Evolutionary conservation across 2,113 vertebrate species (phyloP), one percentile per base, ranked within the genome.

Genomic region (Myodes glareolus): DNA sequence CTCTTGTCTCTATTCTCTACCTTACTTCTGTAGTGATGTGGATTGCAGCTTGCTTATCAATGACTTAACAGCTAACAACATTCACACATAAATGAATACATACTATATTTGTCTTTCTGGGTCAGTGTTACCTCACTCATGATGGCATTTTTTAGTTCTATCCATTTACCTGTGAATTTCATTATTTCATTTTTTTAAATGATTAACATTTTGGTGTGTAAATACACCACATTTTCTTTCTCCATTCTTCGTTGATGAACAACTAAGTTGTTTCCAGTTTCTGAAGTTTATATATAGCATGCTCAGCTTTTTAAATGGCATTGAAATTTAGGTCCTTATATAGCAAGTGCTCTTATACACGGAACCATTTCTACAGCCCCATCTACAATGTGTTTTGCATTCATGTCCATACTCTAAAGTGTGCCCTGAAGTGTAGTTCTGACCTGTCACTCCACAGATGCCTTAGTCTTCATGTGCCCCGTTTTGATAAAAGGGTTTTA

Each of bases 401-500:
- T 16, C 33, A 36, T 1, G 2, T 14, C 65, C 23, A 84, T 0
- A 1, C 4, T 52, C 19, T 68, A 12, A 91, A 6, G 8, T 88
- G 45, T 45, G 80, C 42, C 6, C 39, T 88, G 33, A 50, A 7
- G 14, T 29, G 13, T 17, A 33, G 85, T 61, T 89, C 17, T 77
- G 72, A 65, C 8, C 1, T 75, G 52, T 36, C 17, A 78, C 0
- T 87, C 9, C 10, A 31, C 5, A n/a, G 47, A 33, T 77, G 8
- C 52, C 2, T 93, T 31, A 78, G 63, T 3, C 8, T 19, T 91
- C 50, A 3, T 27, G 33, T 75, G 4, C 67, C 96, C 91, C 52
- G 23, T 97, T 96, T 68, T 21, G 23, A 61, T 6, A 4, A 55
- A 86, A 76, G 50, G 84, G 5, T 89, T 94, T 92, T 82, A 12